phyloP scores from a whole-genome alignment of 2,888 invertebrate genomes.

The Stenchaetothrips biformis region DNA sequence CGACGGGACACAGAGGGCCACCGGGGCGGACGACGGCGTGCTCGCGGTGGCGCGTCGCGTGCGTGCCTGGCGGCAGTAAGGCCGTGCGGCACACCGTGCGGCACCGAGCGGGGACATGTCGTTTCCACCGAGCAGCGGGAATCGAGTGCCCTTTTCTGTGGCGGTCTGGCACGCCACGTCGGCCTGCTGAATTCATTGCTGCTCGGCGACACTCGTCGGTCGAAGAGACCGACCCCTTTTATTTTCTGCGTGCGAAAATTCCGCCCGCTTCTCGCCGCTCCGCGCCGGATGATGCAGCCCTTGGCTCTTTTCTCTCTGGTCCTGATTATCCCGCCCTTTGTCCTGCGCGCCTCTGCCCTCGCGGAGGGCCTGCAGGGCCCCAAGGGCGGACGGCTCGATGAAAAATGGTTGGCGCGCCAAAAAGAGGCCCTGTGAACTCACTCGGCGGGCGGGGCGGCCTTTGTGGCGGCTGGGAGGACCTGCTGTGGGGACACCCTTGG shows the following conservation, averaged over 20 bases:
- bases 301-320: not conserved
- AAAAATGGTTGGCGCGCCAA: constrained; percentile 12
- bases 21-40: not conserved
- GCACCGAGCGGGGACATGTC: not conserved
- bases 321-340: not conserved
- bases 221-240: too few species aligned
- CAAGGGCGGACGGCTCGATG: not conserved
- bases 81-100: not conserved
- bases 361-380: not conserved
- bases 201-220: too few species aligned
- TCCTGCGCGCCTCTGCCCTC: not conserved
- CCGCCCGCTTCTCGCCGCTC: not conserved
- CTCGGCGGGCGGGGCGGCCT: not conserved
- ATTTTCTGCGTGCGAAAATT: too few species aligned
- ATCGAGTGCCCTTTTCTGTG: not conserved
- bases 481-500: not conserved
- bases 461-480: not conserved
- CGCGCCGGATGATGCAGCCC: not conserved
- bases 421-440: not conserved
- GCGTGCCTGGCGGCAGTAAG: not conserved
- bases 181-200: too few species aligned
- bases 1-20: too few species aligned
- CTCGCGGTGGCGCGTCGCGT: not conserved
- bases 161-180: too few species aligned
- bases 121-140: not conserved